Base-by-base conservation (phyloP, 2,113 vertebrate species). In the Toxostoma redivivum region DNA sequence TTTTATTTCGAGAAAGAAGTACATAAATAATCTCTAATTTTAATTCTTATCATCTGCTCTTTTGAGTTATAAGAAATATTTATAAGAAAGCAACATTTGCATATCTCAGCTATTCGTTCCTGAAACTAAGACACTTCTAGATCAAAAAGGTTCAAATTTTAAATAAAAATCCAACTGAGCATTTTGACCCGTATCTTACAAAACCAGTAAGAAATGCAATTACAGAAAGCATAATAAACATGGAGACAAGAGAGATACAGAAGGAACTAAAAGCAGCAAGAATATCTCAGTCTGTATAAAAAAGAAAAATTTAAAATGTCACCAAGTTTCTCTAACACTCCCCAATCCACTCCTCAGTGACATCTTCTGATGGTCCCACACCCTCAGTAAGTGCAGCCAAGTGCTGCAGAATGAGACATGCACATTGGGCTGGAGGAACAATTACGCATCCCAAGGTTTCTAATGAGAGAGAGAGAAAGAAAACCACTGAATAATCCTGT, bases 381-480 rank as follows among this genome's bases (percentile, higher is more conserved):
- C 4, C 31, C 56, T 19, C 15, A 30, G 44, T 2, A 25, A 42
- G 28, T 50, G 11, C 47, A 77, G 56, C 0, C 0, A 45, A 24
- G 24, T 0, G 4, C 25, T 62, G 37, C 37, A n/a, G 54, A 81
- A 38, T 0, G 1, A 50, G n/a, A n/a, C 3, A 2, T 1, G 31
- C 23, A 21, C n/a, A 40, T 42, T 2, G 30, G 42, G 21, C 33
- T 37, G 12, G 25, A 66, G 9, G 12, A 35, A 77, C 66, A 72
- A 16, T 13, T 8, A 37, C 23, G 54, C 77, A 42, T 19, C 45
- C 25, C 45, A 60, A 60, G 53, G 18, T 3, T 60, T 50, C 35
- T 1, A 0, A 15, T 0, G 8, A 51, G 40, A 33, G 40, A 42
- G 40, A 69, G 28, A 31, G 24, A 27, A 64, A 14, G 28, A 40